Evolutionary conservation across 2,797 vertebrate genomes (phyloP).

Genomic region (Silurus aristotelis): DNA sequence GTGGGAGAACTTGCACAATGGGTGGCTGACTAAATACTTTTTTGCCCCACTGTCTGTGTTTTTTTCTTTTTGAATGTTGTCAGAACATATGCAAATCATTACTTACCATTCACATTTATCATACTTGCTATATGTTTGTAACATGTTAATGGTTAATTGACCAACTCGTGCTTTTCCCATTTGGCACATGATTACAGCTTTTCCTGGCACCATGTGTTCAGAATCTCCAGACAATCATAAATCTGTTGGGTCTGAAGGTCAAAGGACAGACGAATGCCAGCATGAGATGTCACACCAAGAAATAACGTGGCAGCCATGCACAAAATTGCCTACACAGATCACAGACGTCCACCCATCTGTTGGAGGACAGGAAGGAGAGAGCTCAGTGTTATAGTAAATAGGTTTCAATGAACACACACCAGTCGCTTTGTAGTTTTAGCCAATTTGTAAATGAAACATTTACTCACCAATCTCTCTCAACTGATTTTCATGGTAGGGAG

Average conservation of each 20-base stretch:
- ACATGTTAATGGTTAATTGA: slow-evolving; percentile 25
- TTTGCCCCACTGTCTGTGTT: neutral
- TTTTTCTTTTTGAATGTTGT: neutral
- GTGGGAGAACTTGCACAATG: too few species aligned
- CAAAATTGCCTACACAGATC: slow-evolving; percentile 84
- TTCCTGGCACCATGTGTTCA: slow-evolving; percentile 41
- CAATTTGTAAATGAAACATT: slow-evolving; percentile 70
- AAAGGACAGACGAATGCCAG: slow-evolving; percentile 77
- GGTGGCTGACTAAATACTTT: too few species aligned
- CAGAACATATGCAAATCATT: neutral
- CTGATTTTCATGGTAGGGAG: slow-evolving; percentile 21
- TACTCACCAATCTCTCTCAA: slow-evolving; percentile 57
- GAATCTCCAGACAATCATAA: slow-evolving; percentile 70
- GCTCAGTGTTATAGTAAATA: slow-evolving; percentile 73
- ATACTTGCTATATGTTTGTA: neutral
- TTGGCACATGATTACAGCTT: slow-evolving; percentile 17
- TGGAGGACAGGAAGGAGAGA: slow-evolving; percentile 57
- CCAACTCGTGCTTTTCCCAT: slow-evolving; percentile 26
- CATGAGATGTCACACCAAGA: slow-evolving; percentile 80
- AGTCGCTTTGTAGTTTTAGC: slow-evolving; percentile 50
- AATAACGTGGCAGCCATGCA: slow-evolving; percentile 80
- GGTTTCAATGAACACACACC: slow-evolving; percentile 68
- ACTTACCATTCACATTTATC: neutral
- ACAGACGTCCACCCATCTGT: slow-evolving; percentile 80
- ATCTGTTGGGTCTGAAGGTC: slow-evolving; percentile 80